Evolutionary conservation across 2,113 vertebrate genomes (phyloP), one percentile per base, ranked within the genome.

Genomic region (Melanocharis versteri): DNA sequence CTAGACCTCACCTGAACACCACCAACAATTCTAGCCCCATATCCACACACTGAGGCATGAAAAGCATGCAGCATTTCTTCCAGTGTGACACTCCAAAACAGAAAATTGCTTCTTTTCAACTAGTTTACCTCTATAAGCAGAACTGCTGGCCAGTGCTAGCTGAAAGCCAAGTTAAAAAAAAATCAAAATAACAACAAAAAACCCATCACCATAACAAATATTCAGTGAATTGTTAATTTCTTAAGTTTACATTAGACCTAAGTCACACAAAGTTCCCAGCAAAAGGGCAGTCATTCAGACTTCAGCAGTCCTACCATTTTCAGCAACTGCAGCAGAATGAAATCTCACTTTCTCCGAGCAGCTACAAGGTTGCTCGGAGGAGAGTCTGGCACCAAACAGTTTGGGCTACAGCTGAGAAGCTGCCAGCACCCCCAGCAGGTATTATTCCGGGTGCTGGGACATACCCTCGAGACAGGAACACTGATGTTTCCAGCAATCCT

Each of bases 131-230:
- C n/a, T 57, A 6, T 11, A 64, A 90, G 15, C 20, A 78, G 48
- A 69, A 77, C 37, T 78, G 11, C 44, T 40, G 42, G 47, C 42
- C 54, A 73, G 18, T 8, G 11, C 31, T 61, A 73, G 47, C 42
- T 53, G 22, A 94, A 91, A 83, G 37, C 5, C 42, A 73, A 56
- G 20, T 40, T 56, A 40, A 15, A 31, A 9, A 35, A 10, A 15
- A 22, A 35, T 5, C 16, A 47, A 53, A 83, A 30, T 1, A 83
- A 26, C 11, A 39, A 48, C 35, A 72, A 42, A 70, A 60, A 15
- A 0, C 1, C 3, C 18, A 60, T 30, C 23, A 60, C 14, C 2
- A 0, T 19, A 40, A 62, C 13, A 88, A 82, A 83, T 14, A 57
- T 13, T 18, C 12, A 22, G 13, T 6, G 18, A 87, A 51, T 1